These are phyloP conservation scores for Alsophila aescularia DNA, from an alignment of 2,888 invertebrate species.

Conservation along the genomic window DNA sequence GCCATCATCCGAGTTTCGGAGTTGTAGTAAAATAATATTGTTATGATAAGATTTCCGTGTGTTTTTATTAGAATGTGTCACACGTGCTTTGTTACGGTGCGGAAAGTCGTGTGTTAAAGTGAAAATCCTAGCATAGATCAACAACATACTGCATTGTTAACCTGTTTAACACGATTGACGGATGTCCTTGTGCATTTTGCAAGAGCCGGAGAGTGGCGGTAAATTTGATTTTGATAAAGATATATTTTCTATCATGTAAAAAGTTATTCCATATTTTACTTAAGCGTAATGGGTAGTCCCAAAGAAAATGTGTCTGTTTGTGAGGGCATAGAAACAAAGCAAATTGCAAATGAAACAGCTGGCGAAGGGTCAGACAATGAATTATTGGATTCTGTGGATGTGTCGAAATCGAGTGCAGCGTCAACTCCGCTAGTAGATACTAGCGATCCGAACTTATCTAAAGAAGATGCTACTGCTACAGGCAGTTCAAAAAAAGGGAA, in stretches of 20 bases:
- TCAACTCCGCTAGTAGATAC: constrained; percentile 32
- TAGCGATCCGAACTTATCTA: constrained; percentile 60
- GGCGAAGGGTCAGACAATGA: constrained; percentile 67
- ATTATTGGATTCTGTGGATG: constrained; percentile 55
- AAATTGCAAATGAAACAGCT: constrained; percentile 56
- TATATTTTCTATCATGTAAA: constrained; percentile 59
- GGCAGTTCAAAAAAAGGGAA: constrained; percentile 69
- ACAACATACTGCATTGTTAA: constrained; percentile 70
- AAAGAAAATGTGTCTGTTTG: constrained; percentile 63
- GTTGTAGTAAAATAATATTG: constrained; percentile 9
- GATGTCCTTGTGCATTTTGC: constrained; percentile 82
- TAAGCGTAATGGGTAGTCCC: constrained; percentile 71
- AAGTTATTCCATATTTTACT: constrained; percentile 34
- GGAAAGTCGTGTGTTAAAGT: not conserved
- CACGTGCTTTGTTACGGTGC: not conserved
- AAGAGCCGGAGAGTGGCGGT: constrained; percentile 77
- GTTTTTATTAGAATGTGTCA: constrained; percentile 6
- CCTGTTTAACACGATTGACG: constrained; percentile 83
- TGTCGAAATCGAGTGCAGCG: constrained; percentile 48
- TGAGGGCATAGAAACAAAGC: constrained; percentile 56
- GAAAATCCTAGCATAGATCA: constrained; percentile 28
- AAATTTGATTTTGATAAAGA: constrained; percentile 73
- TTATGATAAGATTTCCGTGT: constrained; percentile 16
- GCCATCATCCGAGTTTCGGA: constrained; percentile 4
- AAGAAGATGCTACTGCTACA: constrained; percentile 60